These are phyloP conservation scores for Stegodyphus mimosarum DNA, from an alignment of 1,140 invertebrate genomes.

Conservation along the genomic window DNA sequence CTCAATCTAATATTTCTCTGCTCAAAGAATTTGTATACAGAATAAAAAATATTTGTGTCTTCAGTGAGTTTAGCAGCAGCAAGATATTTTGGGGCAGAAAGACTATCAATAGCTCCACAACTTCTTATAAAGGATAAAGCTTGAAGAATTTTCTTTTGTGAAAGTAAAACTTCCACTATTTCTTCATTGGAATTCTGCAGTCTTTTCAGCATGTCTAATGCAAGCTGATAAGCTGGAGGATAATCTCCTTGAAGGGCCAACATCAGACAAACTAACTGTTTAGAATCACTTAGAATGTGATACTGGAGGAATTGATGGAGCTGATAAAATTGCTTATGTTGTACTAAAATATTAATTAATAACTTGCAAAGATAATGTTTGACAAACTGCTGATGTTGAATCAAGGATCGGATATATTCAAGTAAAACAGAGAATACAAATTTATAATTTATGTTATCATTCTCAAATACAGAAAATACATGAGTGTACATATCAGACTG, in stretches of 20 bases:
- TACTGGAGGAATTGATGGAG: slow-evolving; percentile 90
- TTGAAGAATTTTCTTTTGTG: slow-evolving; percentile 77
- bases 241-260: slow-evolving; percentile 88
- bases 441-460: slow-evolving; percentile 69
- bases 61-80: slow-evolving; percentile 80
- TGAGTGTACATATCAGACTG: slow-evolving; percentile 84
- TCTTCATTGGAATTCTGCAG: slow-evolving; percentile 85
- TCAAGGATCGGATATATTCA: slow-evolving; percentile 83
- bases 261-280: slow-evolving; percentile 89
- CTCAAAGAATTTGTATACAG: slow-evolving; percentile 75
- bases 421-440: slow-evolving; percentile 76
- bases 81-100: slow-evolving; percentile 87
- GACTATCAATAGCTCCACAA: slow-evolving; percentile 74
- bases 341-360: slow-evolving; percentile 83
- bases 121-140: slow-evolving; percentile 76
- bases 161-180: slow-evolving; percentile 81
- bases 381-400: slow-evolving; percentile 80
- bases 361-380: slow-evolving; percentile 89
- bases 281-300: slow-evolving; percentile 88
- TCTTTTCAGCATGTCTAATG: slow-evolving; percentile 92
- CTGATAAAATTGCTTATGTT: slow-evolving; percentile 77
- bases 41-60: slow-evolving; percentile 80
- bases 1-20: slow-evolving; percentile 76
- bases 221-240: slow-evolving; percentile 87
- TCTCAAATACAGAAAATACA: slow-evolving; percentile 79